phyloP scores from a whole-genome alignment of 92 coral and sea anemone genomes.

The Zoanthus sansibaricus region DNA sequence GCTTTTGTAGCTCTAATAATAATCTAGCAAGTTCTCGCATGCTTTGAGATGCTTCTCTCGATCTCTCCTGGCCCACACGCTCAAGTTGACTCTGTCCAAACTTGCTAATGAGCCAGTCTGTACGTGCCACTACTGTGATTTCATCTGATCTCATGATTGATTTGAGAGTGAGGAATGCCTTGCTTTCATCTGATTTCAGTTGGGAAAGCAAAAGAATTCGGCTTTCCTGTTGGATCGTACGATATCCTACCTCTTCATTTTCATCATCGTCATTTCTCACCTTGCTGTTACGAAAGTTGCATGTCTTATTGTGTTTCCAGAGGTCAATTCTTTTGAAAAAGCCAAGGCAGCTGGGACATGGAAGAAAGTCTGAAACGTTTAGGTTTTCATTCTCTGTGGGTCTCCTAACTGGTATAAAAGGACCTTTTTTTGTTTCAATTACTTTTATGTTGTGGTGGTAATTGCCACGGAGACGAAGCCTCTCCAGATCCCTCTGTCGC shows the following conservation, averaged over 20 bases:
- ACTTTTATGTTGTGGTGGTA: conserved; percentile 38
- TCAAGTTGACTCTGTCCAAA: neutral
- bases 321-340: conserved; percentile 16
- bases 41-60: conserved; percentile 5
- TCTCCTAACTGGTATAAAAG: conserved; percentile 22
- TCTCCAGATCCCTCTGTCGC: neutral
- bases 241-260: neutral
- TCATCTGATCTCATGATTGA: conserved; percentile 12
- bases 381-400: conserved; percentile 3
- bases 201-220: neutral
- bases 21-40: conserved; percentile 33
- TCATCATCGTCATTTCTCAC: neutral
- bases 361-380: conserved; percentile 23
- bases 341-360: conserved; percentile 35
- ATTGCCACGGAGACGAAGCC: conserved; percentile 23
- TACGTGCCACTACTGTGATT: neutral
- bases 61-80: conserved; percentile 2
- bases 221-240: conserved; percentile 17
- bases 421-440: conserved; percentile 23
- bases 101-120: neutral
- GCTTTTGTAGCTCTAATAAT: neutral
- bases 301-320: conserved; percentile 7
- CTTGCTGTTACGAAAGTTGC: neutral
- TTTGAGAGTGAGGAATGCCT: neutral
- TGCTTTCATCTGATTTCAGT: conserved; percentile 7